Percentiles rank a stretch among this genome's conserved stretches.
These are phyloP conservation scores for Acrobasis suavella DNA, from an alignment of 2,888 invertebrate genomes.

Conservation along the genomic window DNA sequence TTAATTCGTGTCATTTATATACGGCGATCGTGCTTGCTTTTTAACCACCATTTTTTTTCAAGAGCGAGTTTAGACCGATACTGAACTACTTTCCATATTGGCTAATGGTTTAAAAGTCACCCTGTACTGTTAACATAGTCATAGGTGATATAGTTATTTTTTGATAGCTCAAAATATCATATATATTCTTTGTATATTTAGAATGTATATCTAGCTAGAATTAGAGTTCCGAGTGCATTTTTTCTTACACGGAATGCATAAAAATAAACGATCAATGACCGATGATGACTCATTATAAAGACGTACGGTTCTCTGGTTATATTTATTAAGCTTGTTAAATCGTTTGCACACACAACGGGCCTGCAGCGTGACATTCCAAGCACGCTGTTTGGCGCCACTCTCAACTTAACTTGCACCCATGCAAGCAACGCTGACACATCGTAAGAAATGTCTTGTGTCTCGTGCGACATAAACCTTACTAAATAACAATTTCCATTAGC, in stretches of 20 bases:
- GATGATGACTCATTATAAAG: neutral
- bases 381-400: conserved; percentile 20
- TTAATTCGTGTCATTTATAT: neutral
- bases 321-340: conserved; percentile 13
- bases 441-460: conserved; percentile 6
- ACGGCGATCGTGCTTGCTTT: no score
- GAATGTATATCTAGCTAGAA: no score
- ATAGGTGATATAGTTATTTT: no score
- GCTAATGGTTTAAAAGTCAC: no score
- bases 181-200: no score
- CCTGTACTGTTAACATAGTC: no score
- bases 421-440: neutral
- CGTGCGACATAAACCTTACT: neutral
- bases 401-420: conserved; percentile 15
- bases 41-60: no score
- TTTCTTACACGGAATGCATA: neutral
- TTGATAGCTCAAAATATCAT: no score
- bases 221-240: neutral
- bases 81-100: no score
- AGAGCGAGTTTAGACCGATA: no score
- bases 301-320: neutral
- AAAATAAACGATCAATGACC: neutral
- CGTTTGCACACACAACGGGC: conserved; percentile 15
- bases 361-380: conserved; percentile 19
- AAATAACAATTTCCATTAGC: no score